Evolutionary conservation across 2,888 invertebrate genomes (phyloP), one percentile per base, ranked within the genome.

Genomic region (Pseudoips prasinana): DNA sequence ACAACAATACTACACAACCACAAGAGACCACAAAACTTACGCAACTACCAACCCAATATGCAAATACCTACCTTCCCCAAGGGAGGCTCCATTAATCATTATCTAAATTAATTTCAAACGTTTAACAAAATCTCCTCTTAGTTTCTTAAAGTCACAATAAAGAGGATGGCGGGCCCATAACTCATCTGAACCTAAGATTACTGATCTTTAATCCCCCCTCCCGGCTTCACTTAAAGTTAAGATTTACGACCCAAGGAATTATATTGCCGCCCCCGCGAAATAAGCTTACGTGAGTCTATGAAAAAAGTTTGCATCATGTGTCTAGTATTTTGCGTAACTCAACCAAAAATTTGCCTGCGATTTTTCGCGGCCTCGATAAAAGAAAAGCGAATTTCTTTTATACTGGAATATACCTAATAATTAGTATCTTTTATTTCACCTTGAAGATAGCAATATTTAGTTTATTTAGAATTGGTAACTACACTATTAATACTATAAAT

Each of bases 151-250:
- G 86, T 87, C 87, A 87, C 87, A 87, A 87, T 87, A 87, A 86
- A 85, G 86, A 80, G 86, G 85, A 79, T 79, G 77, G 75, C 67
- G 72, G 73, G 90, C 87, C 90, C 90, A 92, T 92, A 92, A 92
- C 89, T 92, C 92, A 92, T 92, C 91, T 85, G 88, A 86, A 70
- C 90, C 90, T 90, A 90, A 92, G 92, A 92, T 92, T 92, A 92
- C 92, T 92, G 92, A 92, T 92, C 92, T 92, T 92, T 92, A 92
- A 92, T 92, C 92, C 92, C 91, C 91, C 91, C 90, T 85, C 88
- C 66, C 75, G 77, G 86, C 80, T 88, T 90, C 90, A 90, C 91
- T 91, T 91, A 92, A 92, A 92, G 91, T 92, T 92, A 91, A 92
- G 92, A 92, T 92, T 92, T 92, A 92, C 90, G 91, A 77, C 88